Base-by-base conservation (phyloP, 2,888 invertebrate genomes). In the Harmothoe impar region DNA sequence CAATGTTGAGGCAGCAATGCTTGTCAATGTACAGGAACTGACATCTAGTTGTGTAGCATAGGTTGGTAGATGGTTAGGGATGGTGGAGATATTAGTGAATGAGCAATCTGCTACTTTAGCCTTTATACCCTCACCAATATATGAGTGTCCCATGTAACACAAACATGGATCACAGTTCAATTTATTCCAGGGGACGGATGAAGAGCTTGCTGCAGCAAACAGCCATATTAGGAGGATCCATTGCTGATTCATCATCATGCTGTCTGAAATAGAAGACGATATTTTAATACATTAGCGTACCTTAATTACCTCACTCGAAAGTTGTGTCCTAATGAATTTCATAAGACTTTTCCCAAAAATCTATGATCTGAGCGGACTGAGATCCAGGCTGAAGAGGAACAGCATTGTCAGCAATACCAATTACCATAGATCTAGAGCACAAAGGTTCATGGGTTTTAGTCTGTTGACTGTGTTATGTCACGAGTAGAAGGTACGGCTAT, bases 21-120 rank as follows among this genome's bases (percentile, higher is more conserved):
- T 52, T 10, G 25, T 86, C 54, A 86, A 29, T 12, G n/a, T 23
- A 25, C 54, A 54, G 25, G 86, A 52, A 29, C 52, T 86, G 15
- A 86, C 3, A 29, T 86, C 86, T n/a, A 86, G 54, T 54, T 86
- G 86, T 10, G 86, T 86, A 23, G 52, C 23, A 29, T 15, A 17
- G 52, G 54, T 10, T 17, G 86, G 86, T 29, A 86, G 86, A 29
- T 86, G 23, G 25, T 7, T 20, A 3, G 86, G 86, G 54, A 86
- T 25, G 25, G 25, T 25, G 33, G 52, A 15, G 25, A 86, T 7
- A 25, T 17, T 52, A 12, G 29, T 52, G 20, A n/a, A 54, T 12
- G 86, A 86, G 31, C 86, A 86, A 29, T 86, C 56, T 25, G 86
- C 86, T 7, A 86, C 25, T 15, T n/a, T 15, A 10, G 81, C 81